Base-by-base conservation (phyloP, 92 coral and sea anemone genomes). In the Epizoanthus rinbou region DNA sequence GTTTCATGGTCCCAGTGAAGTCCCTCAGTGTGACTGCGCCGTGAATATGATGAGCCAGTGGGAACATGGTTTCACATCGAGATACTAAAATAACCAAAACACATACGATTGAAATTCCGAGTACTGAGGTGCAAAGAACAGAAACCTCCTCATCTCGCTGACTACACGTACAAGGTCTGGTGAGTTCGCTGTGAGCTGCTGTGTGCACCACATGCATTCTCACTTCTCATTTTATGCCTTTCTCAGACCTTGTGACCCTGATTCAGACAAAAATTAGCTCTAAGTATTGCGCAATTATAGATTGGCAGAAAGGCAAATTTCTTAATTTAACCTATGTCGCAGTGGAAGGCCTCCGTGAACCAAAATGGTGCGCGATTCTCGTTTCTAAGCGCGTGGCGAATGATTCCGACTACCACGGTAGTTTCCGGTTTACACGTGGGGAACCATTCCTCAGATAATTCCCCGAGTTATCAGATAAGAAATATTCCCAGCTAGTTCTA, bases 401-500 rank as follows among this genome's bases (percentile, higher is more conserved):
- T 21, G 21, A 50, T 24, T 17, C 19, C 6, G 18, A 67, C 3
- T 33, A 8, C 50, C 9, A 23, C 56, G 24, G 39, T 16, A 9
- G 82, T 63, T 78, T 78, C 82, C 82, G 82, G 82, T 62, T 60
- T 37, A 7, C 70, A 41, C 59, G 57, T 78, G 71, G 53, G 50
- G 17, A 62, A 78, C 64, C 35, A 37, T 59, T 39, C 82, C 47
- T 78, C 17, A 47, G 64, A 78, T 35, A 78, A 43, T 41, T 60
- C 31, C 17, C 19, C 2, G 24, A 41, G 23, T 57, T 75, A 75
- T n/a, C 56, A 75, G 72, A 78, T 43, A 62, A 62, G 37, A 21
- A 62, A 22, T 33, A 4, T 21, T 10, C 71, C 37, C 28, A 21
- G 18, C 22, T 33, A 62, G 41, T 28, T 37, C 23, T 16, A 41